Evolutionary conservation across 1,140 invertebrate species (phyloP), one percentile per base, ranked within the genome.

Genomic region (Aphaenogaster rudis): DNA sequence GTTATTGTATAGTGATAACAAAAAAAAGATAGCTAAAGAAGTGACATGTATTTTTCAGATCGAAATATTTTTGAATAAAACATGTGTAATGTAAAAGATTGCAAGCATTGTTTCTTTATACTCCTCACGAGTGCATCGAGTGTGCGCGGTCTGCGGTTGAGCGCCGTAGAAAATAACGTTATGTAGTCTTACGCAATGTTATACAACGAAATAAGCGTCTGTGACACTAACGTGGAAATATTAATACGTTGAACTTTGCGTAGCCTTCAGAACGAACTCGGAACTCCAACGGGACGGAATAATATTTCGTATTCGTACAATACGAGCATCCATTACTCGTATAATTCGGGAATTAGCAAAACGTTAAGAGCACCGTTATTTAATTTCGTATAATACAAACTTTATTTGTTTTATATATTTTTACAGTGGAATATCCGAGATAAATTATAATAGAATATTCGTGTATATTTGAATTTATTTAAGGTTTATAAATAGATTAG

Each of bases 11-110:
- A 88, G 88, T 92, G 93, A 90, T 87, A 80, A 88, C 88, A 89
- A 78, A 92, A 91, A 91, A 90, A 87, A 88, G 76, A 92, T 79
- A 80, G 57, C 64, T 36, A 39, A 57, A 64, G 77, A 71, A 80
- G 86, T 88, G 76, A 90, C 57, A 91, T 95, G 94, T 95, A 95
- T 94, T 95, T 94, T 95, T 95, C 91, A 94, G 88, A 95, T 91
- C 90, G 80, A 94, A 89, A 92, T 95, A 95, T 95, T 95, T 95
- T 95, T 94, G 90, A 95, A 95, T 94, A 94, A 95, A 95, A 95
- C 88, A 93, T 92, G 90, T 91, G 90, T 94, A 93, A 93, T 90
- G 85, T 93, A 91, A 91, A 61, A 57, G 33, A 57, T 54, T 33
- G 42, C 17, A 36, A 3, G 1, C 0, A 28, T 28, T 42, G 13